phyloP scores from a whole-genome alignment of 2,888 invertebrate species.

The Strigamia crassipes region DNA sequence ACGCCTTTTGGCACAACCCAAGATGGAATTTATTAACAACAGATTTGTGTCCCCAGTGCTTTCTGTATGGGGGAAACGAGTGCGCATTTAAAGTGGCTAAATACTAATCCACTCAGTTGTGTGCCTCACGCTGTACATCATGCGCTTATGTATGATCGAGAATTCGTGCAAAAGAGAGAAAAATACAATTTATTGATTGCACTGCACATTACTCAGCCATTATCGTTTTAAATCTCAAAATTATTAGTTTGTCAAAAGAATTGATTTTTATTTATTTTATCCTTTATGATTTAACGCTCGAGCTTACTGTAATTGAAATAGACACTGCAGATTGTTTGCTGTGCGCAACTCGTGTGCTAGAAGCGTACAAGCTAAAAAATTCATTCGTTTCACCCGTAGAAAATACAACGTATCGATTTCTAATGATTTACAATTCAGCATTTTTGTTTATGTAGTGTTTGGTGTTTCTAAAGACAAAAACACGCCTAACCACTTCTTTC shows the following conservation, averaged over 20 bases:
- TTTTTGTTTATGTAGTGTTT: too few relatives aligned
- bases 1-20: neutral
- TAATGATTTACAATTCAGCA: too few relatives aligned
- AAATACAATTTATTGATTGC: neutral
- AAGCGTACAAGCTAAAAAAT: too few relatives aligned
- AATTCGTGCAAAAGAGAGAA: neutral
- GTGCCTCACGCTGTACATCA: neutral
- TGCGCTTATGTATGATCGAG: neutral
- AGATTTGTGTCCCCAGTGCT: neutral
- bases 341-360: too few relatives aligned
- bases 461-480: too few relatives aligned
- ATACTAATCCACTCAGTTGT: neutral
- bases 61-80: neutral
- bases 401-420: too few relatives aligned
- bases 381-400: too few relatives aligned
- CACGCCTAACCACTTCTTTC: too few relatives aligned
- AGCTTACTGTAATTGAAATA: too few relatives aligned
- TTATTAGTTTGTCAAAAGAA: neutral
- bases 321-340: too few relatives aligned
- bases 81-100: neutral
- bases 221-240: neutral
- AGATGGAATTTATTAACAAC: neutral
- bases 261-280: neutral
- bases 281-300: neutral
- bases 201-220: neutral